Base-by-base conservation (phyloP, 2,797 vertebrate species). In the Anniella stebbinsi region DNA sequence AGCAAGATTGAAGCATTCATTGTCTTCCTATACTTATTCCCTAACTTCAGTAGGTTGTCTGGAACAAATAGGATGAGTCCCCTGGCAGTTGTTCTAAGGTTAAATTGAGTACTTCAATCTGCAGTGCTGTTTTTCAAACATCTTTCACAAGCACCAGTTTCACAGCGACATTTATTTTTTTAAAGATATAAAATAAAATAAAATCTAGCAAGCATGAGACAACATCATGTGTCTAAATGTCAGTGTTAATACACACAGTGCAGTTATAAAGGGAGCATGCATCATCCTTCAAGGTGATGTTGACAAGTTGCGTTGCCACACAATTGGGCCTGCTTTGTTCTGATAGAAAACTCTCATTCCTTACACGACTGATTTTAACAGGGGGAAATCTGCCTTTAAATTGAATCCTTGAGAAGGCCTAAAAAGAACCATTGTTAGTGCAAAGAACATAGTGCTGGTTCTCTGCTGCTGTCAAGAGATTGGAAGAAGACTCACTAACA, bases 341-440 rank as follows among this genome's bases (percentile, higher is more conserved):
- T 89, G 25, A 83, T 86, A 82, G 81, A 78, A 45, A 89, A 90
- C 30, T 25, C 88, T 87, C 30, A 78, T 69, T 76, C 18, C 30
- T 76, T 76, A 48, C 28, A 30, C 17, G 87, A 17, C 5, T 89
- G 0, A 41, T n/a, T 94, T 63, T 80, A 23, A 15, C 17, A 17
- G 10, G 86, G 11, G 89, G 75, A 67, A 72, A 72, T 81, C 54
- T 86, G 15, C 10, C 85, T 90, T 90, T 66, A 83, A 90, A 76
- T 54, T 15, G n/a, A 75, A 67, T 88, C 33, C 25, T 33, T 87
- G 69, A 81, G 69, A 75, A 73, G 33, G 13, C 41, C n/a, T 81
- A 72, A 60, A 85, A 86, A 86, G 81, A 87, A 75, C 45, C 51
- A 82, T 86, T 73, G 30, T 25, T 81, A 36, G 51, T 36, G 70